Base-by-base conservation (phyloP, 2,113 vertebrate genomes). In the Oncorhynchus clarkii region DNA sequence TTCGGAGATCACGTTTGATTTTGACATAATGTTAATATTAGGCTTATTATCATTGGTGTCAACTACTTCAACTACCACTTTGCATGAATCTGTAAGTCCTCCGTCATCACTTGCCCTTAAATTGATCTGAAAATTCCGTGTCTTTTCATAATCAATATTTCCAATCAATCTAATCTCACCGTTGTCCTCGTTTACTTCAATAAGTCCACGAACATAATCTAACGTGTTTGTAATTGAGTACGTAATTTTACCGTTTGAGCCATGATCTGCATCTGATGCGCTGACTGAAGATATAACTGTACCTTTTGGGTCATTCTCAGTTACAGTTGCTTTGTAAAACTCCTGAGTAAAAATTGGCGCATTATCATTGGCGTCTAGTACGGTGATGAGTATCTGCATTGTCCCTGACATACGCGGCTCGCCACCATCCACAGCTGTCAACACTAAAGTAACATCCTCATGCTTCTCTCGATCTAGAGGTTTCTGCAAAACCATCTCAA, bases 21-120 rank as follows among this genome's bases (percentile, higher is more conserved):
- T 74, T 0, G 86, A 92, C 51, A 85, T 90, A 0, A 94, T 80
- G 18, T 80, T 90, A 73, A 95, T 90, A 5, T 88, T 82, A 2
- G 94, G 94, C 1, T 20, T 51, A 73, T 93, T 95, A 72, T 95
- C 93, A 87, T 95, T 95, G 2, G 80, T 82, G 77, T 95, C 93
- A 31, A 89, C 39, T 49, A 94, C 78, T 57, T 94, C 92, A 1
- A 92, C 82, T 26, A 91, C 82, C 0, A 95, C 74, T 6, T 92
- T 87, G 74, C 92, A 92, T 0, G 90, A 92, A 0, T 88, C 85
- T 0, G 75, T 70, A 0, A 93, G 65, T 0, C 93, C 91, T 0
- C 95, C 93, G 0, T 90, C 89, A 51, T 95, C 94, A 34, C 31
- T 91, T 0, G 93, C 94, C 8, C 91, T 82, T 8, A 95, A 64